Conservation (phyloP, 2,113 vertebrate genomes). For the Melanerpes formicivorus region DNA sequence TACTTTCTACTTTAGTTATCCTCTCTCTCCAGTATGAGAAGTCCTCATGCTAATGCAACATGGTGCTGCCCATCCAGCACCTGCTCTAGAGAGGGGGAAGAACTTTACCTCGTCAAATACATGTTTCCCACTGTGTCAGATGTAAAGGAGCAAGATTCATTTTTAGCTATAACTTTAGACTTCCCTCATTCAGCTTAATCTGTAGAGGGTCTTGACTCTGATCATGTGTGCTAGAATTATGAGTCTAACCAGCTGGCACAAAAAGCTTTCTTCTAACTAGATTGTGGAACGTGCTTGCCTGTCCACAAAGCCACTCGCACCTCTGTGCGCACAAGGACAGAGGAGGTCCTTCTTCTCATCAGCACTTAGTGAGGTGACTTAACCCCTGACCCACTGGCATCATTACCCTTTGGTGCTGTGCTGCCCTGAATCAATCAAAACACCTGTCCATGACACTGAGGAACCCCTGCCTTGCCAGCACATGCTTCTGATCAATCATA, state of each 20-base stretch:
- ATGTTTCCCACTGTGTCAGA: neutral
- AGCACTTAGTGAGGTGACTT: neutral
- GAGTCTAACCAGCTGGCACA: constrained; percentile 32
- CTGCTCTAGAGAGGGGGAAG: neutral
- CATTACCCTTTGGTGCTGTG: neutral
- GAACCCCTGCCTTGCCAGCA: neutral
- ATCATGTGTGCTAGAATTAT: constrained; percentile 3
- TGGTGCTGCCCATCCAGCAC: neutral
- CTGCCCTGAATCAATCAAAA: neutral
- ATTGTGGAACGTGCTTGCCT: neutral
- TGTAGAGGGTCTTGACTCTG: constrained; percentile 27
- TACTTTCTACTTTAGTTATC: neutral
- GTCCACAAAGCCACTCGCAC: neutral
- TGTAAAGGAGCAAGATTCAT: constrained; percentile 54
- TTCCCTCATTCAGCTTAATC: constrained; percentile 38
- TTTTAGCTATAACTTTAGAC: constrained; percentile 39
- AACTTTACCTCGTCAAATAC: neutral
- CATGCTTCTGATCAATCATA: rapidly evolving
- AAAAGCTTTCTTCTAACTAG: constrained; percentile 54
- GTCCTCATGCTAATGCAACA: neutral
- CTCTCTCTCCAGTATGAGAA: neutral
- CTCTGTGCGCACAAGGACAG: neutral
- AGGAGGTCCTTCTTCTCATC: neutral
- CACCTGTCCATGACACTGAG: rapidly evolving
- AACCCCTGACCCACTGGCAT: neutral